Evolutionary conservation across 2,113 vertebrate genomes (phyloP), one percentile per base, ranked within the genome.

Genomic region (Zosterops hypoxanthus): DNA sequence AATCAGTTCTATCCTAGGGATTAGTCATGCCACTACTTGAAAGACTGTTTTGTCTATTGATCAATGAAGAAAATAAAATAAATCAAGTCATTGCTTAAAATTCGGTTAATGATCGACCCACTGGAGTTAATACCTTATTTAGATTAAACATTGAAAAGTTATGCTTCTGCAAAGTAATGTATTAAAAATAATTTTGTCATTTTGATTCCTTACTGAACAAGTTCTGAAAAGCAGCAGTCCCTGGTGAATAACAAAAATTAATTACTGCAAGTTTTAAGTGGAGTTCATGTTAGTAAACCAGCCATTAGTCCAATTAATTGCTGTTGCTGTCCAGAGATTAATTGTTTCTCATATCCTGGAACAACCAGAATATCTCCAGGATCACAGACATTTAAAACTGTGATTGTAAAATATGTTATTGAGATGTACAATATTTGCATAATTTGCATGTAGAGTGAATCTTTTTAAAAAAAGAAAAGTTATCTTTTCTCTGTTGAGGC

Each of bases 291-390:
- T 88, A 87, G 78, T 70, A 75, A 90, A 85, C 70, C n/a, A 86
- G 80, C 87, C 65, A 86, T 66, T 91, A 75, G 76, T 84, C 50
- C 49, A 83, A 76, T 64, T 94, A 91, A 92, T 91, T 81, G 49
- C 53, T 65, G 57, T 84, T 92, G 88, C 44, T 77, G 71, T 88
- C 56, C 59, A 65, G 73, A 94, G 53, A 92, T 82, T 0, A 79
- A 80, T 85, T 87, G 55, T 78, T 91, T 90, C 64, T 50, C 21
- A 26, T 65, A 61, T 75, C 49, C 47, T 66, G 56, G 25, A 92
- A 63, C 29, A 90, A 53, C 31, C 56, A 90, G 63, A 90, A 72
- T 82, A 86, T 85, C 68, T 81, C 28, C 9, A 75, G 65, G 53
- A 87, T 65, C 66, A 90, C 28, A 88, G 47, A 33, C 15, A 49